These are phyloP conservation scores for Xiphydria camelus DNA, from an alignment of 2,888 invertebrate genomes.

Conservation along the genomic window DNA sequence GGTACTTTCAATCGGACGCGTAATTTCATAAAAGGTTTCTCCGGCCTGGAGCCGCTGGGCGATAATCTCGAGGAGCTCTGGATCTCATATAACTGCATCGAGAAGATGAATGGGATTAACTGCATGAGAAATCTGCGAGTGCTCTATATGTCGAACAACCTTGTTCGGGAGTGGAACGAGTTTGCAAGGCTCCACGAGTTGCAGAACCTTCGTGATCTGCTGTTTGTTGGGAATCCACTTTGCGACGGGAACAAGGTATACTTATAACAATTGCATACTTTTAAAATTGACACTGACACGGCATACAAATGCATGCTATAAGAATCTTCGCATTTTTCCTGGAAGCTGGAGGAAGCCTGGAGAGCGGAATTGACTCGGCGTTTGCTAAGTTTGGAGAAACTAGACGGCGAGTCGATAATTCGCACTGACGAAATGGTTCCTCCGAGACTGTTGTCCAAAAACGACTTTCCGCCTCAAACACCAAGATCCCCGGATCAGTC, in stretches of 20 bases:
- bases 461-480: constrained; percentile 20
- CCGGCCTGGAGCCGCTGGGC: constrained; percentile 83
- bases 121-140: constrained; percentile 80
- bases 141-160: constrained; percentile 80
- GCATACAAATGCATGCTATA: no score
- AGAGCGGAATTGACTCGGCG: constrained; percentile 72
- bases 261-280: not conserved
- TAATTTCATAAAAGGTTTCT: constrained; percentile 86
- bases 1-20: constrained; percentile 82
- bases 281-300: constrained; percentile 9
- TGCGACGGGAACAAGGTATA: constrained; percentile 56
- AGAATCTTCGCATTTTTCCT: no score
- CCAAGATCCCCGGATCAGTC: constrained; percentile 21
- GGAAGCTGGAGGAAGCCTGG: constrained; percentile 72
- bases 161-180: constrained; percentile 88
- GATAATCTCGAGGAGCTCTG: constrained; percentile 90
- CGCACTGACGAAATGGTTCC: constrained; percentile 54
- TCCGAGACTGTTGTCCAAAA: constrained; percentile 17
- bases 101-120: constrained; percentile 87
- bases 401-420: constrained; percentile 82
- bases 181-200: constrained; percentile 77
- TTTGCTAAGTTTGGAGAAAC: constrained; percentile 75
- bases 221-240: constrained; percentile 72
- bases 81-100: constrained; percentile 92
- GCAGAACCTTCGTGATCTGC: constrained; percentile 72